These are phyloP conservation scores for Streptopelia turtur DNA, from an alignment of 2,797 vertebrate species.

Conservation along the genomic window DNA sequence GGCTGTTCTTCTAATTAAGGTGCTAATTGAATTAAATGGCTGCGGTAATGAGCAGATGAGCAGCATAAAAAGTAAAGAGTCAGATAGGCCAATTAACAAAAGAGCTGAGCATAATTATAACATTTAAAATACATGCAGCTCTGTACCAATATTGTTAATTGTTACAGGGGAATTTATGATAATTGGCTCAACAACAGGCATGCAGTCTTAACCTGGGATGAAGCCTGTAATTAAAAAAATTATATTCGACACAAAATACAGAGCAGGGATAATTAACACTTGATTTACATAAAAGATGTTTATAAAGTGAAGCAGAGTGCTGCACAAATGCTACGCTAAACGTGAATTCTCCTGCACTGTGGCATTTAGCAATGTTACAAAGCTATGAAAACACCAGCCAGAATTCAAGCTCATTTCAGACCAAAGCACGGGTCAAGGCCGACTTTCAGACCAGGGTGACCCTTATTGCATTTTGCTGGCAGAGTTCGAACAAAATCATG, in stretches of 20 bases:
- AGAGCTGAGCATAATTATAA: slow-evolving; percentile 97
- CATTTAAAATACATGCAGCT: slow-evolving; percentile 92
- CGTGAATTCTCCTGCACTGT: fast-evolving
- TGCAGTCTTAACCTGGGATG: slow-evolving; percentile 77
- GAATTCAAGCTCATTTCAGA: neutral
- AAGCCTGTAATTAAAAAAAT: slow-evolving; percentile 85
- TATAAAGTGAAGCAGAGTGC: slow-evolving; percentile 28
- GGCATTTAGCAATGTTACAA: neutral
- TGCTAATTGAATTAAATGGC: slow-evolving; percentile 99
- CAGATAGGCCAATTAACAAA: slow-evolving; percentile 99
- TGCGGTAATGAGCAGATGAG: slow-evolving; percentile 94
- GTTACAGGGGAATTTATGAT: slow-evolving; percentile 97
- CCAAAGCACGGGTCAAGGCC: neutral
- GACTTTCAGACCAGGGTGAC: neutral
- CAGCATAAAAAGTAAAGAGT: slow-evolving; percentile 98
- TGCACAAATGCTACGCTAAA: neutral
- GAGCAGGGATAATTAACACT: slow-evolving; percentile 84
- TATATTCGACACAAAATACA: slow-evolving; percentile 80
- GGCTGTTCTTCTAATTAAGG: slow-evolving; percentile 98
- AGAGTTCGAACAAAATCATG: neutral
- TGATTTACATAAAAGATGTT: slow-evolving; percentile 82
- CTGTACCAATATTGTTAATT: slow-evolving; percentile 94
- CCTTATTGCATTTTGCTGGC: neutral
- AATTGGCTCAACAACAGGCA: slow-evolving; percentile 93
- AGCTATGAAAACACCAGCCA: neutral